Percentiles rank a stretch among this genome's conserved stretches.
Conservation (phyloP, 2,797 vertebrate genomes). For the Microctenopoma lineatum region DNA sequence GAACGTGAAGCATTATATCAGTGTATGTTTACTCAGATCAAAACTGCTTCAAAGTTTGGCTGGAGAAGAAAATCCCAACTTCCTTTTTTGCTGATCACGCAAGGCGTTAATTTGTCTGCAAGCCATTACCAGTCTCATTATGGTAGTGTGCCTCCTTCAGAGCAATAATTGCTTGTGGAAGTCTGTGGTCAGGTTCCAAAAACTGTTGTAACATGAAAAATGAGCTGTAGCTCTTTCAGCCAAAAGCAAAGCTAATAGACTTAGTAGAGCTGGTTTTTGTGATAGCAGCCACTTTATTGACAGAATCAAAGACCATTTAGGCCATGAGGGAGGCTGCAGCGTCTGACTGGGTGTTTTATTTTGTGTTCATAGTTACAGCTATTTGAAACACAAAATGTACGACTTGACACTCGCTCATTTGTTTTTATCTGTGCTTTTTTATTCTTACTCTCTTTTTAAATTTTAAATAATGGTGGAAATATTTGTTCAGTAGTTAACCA, state of each 20-base stretch:
- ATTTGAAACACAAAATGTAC: background rate
- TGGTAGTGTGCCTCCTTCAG: conserved; percentile 25
- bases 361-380: background rate
- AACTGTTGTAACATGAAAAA: conserved; percentile 41
- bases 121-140: conserved; percentile 49
- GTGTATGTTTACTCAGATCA: conserved; percentile 17
- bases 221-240: conserved; percentile 5
- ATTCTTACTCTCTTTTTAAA: too few species aligned
- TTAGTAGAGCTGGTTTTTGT: conserved; percentile 23
- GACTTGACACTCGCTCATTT: background rate
- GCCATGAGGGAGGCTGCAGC: conserved; percentile 11
- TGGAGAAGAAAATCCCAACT: conserved; percentile 35
- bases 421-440: background rate
- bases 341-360: background rate
- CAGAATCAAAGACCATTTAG: conserved; percentile 27
- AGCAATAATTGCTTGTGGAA: conserved; percentile 53
- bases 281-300: background rate
- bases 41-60: conserved; percentile 44
- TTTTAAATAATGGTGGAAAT: too few species aligned
- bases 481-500: too few species aligned
- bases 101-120: conserved; percentile 50
- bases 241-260: background rate
- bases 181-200: conserved; percentile 35
- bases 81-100: conserved; percentile 38
- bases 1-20: background rate